These are phyloP conservation scores for Myiagra hebetior DNA, from an alignment of 2,113 vertebrate species.

Conservation along the genomic window DNA sequence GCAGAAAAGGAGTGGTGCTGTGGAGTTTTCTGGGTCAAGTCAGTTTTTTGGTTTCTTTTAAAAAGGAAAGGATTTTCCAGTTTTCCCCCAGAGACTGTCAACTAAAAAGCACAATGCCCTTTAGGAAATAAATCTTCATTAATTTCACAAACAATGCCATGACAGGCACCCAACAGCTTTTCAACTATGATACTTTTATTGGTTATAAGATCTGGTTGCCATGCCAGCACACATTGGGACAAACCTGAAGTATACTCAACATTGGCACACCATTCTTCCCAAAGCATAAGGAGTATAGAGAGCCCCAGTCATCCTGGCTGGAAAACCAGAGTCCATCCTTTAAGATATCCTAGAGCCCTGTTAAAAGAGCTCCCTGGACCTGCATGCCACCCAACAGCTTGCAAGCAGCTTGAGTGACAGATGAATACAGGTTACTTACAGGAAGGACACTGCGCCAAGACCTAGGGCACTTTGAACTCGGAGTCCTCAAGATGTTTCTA, in stretches of 20 bases:
- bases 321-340: background rate
- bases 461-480: background rate
- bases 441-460: background rate
- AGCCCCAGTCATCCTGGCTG: background rate
- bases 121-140: background rate
- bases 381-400: background rate
- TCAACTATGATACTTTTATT: background rate
- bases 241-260: background rate
- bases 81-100: background rate
- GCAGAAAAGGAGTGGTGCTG: rapidly evolving
- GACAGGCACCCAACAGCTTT: background rate
- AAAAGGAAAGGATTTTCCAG: background rate
- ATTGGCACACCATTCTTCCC: background rate
- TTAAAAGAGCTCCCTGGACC: background rate
- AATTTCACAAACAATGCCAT: background rate
- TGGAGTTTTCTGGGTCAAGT: background rate
- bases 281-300: background rate
- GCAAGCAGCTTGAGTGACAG: background rate
- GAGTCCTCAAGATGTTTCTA: background rate
- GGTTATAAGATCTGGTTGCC: background rate
- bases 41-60: background rate
- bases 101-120: background rate
- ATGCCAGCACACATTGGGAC: background rate
- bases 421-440: background rate
- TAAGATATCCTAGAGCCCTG: background rate